Percentiles rank a stretch among this genome's conserved stretches.
phyloP scores from a whole-genome alignment of 2,888 invertebrate genomes.

The Diaprepes abbreviatus region DNA sequence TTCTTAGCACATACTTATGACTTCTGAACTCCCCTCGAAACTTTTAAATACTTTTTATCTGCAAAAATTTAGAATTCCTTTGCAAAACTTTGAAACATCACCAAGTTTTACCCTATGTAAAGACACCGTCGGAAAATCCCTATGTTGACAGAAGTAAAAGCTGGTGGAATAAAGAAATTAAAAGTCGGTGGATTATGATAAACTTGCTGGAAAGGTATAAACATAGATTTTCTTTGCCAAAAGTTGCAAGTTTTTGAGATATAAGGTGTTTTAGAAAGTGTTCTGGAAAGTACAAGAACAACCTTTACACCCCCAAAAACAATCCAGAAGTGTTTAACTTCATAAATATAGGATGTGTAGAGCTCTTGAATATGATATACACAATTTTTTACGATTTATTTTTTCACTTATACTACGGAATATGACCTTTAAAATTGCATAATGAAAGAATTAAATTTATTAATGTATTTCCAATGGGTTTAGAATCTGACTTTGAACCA shows the following conservation, averaged over 20 bases:
- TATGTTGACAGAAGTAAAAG: conserved; percentile 20
- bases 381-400: too few species aligned
- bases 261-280: too few species aligned
- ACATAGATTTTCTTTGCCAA: background rate
- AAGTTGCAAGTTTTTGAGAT: background rate
- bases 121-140: conserved; percentile 14
- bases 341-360: too few species aligned
- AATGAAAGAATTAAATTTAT: too few species aligned
- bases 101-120: conserved; percentile 17
- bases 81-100: conserved; percentile 14
- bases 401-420: too few species aligned
- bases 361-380: too few species aligned
- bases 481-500: too few species aligned
- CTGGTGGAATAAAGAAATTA: conserved; percentile 22
- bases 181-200: conserved; percentile 11
- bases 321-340: too few species aligned
- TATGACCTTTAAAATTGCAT: too few species aligned
- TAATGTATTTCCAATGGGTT: too few species aligned
- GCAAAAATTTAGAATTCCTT: conserved; percentile 20
- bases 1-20: conserved; percentile 19
- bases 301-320: too few species aligned
- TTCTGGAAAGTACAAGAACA: too few species aligned
- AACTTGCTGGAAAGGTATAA: background rate
- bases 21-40: conserved; percentile 5
- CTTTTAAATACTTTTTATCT: conserved; percentile 24